Base-by-base conservation (phyloP, 2,888 invertebrate genomes). In the Temnothorax rugatulus region DNA sequence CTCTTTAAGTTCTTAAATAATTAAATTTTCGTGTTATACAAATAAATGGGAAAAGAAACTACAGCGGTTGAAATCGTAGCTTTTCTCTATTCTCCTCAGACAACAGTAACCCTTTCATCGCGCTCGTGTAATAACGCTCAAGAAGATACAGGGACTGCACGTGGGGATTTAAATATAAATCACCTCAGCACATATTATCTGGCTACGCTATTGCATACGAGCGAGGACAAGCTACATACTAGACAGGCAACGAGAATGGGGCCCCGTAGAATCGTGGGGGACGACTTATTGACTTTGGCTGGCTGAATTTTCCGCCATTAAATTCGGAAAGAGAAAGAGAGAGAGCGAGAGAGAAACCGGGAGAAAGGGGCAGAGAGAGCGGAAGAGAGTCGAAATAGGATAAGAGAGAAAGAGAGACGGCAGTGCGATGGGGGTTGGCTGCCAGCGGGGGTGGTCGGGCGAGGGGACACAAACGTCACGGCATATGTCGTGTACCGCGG, bases 401-500 rank as follows among this genome's bases (percentile, higher is more conserved):
- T 79, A 81, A 71, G 64, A 13, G 66, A 52, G 69, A 47, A 64
- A 75, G 59, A 82, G 68, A 69, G 59, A 76, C 66, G 54, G 75
- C 82, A 52, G 21, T 29, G 21, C 25, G 64, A 63, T 4, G 61
- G 74, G 73, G 69, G 81, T 71, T 52, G 75, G 34, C 50, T 68
- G 71, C 52, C 59, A 82, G 71, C 54, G 52, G 50, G 50, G 69
- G 64, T 21, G 79, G 54, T 47, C 76, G 66, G 61, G 54, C 38
- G 82, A 34, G 74, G 77, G 71, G 66, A 75, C 74, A 81, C 77
- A 86, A 87, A 86, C 90, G 91, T 92, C 94, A 94, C 94, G 94
- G 91, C 92, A 94, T 91, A 91, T 94, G 91, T 92, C 94, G 94
- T 94, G 94, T 85, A 88, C 88, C 86, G 82, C 82, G 84, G 92